phyloP scores from a whole-genome alignment of 64 coral and sea anemone species.

The Actinia equina region DNA sequence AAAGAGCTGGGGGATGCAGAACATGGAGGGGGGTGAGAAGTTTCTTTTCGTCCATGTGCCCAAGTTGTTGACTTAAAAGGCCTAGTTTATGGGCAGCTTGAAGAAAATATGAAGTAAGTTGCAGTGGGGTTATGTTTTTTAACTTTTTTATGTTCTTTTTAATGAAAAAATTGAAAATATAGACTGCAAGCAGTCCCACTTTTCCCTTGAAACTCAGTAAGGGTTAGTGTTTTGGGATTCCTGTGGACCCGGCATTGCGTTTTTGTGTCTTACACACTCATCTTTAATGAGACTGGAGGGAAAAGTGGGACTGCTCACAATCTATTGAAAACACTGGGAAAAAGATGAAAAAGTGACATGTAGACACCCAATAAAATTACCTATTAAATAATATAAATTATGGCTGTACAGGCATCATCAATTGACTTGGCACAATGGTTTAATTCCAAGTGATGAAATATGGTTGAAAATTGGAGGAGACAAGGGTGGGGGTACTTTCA shows the following conservation, averaged over 20 bases:
- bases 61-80: conserved; percentile 1
- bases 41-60: neutral
- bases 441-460: too few relatives aligned
- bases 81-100: neutral
- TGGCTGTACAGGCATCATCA: too few relatives aligned
- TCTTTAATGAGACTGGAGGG: neutral
- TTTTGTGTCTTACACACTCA: neutral
- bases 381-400: too few relatives aligned
- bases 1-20: conserved; percentile 49
- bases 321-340: too few relatives aligned
- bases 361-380: too few relatives aligned
- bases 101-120: conserved; percentile 14
- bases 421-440: too few relatives aligned
- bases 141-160: neutral
- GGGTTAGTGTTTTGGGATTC: too few relatives aligned
- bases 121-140: neutral
- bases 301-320: conserved; percentile 32
- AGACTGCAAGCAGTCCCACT: neutral
- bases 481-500: too few relatives aligned
- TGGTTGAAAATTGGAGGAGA: too few relatives aligned
- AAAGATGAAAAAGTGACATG: too few relatives aligned
- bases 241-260: neutral
- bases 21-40: neutral
- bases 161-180: neutral
- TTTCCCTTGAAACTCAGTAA: too few relatives aligned